Evolutionary conservation across 2,888 invertebrate species (phyloP).

Genomic region (Drosophila ezoana): DNA sequence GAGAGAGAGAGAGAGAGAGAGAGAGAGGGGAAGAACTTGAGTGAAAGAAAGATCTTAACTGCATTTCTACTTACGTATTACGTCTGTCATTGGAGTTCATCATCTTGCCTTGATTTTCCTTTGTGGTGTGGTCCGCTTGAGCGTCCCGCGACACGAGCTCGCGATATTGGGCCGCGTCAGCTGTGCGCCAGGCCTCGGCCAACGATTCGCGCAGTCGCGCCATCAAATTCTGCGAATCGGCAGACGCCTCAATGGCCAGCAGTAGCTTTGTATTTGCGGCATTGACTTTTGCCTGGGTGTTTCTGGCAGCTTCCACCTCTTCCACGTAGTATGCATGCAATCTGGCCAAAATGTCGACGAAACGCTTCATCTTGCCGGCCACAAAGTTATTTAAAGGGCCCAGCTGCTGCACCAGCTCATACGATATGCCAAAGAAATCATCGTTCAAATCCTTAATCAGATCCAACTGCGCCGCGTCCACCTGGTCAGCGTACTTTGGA

Average conservation of each 20-base stretch:
- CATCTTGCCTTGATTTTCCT: not conserved
- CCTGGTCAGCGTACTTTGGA: slow-evolving; percentile 22
- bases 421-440: slow-evolving; percentile 69
- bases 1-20: not conserved
- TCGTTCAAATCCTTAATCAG: slow-evolving; percentile 73
- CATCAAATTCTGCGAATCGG: slow-evolving; percentile 73
- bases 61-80: not conserved
- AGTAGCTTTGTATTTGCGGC: slow-evolving; percentile 74
- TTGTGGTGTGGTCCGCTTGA: accelerated
- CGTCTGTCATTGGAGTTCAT: too few relatives aligned
- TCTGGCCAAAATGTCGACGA: slow-evolving; percentile 70
- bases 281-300: slow-evolving; percentile 56
- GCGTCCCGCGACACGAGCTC: slow-evolving; percentile 7
- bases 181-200: slow-evolving; percentile 55
- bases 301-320: slow-evolving; percentile 51
- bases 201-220: slow-evolving; percentile 63
- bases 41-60: not conserved
- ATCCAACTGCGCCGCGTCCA: slow-evolving; percentile 72
- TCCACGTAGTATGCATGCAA: slow-evolving; percentile 72
- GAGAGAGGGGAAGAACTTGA: too few relatives aligned
- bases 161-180: slow-evolving; percentile 39
- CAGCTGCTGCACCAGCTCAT: slow-evolving; percentile 66
- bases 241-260: slow-evolving; percentile 75
- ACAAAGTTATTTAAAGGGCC: slow-evolving; percentile 58
- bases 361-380: slow-evolving; percentile 74